Base-by-base conservation (phyloP, 2,888 invertebrate genomes). In the Abrostola tripartita region DNA sequence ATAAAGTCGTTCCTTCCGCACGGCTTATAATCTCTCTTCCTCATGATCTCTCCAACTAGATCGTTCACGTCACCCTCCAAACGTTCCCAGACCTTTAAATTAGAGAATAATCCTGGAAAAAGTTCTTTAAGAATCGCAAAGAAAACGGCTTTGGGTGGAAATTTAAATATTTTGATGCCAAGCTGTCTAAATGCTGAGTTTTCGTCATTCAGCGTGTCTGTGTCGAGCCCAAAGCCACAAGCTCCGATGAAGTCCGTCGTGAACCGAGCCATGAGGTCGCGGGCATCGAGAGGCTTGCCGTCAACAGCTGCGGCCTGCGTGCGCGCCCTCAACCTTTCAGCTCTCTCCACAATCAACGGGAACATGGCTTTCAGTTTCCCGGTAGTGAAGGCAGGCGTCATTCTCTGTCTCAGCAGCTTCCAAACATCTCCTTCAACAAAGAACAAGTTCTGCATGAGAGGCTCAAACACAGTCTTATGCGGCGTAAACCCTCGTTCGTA, bases 221-320 rank as follows among this genome's bases (percentile, higher is more conserved):
- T 72, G 42, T 87, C 83, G 4, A 88, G 77, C 0, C 88, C 88
- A 35, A 88, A 86, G 24, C 85, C 89, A 58, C 88, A 88, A 0
- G 85, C 85, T 5, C 87, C 89, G 5, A 88, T 88, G 40, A 88
- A 88, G 35, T 88, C 88, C 0, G 86, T 88, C 0, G 87, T 85
- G 56, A 82, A 88, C 8, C 86, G 74, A 0, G 87, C 87, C 88
- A 88, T 87, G 2, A 88, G 65, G 5, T 88, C 89, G 0, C 85
- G 69, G 0, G 72, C 81, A 52, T 88, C 81, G 7, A 68, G 77
- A 0, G 75, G 67, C 12, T 78, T 82, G 5, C 81, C 81, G 5
- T 51, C 65, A 0, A 68, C 61, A 0, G 65, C 68, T 8, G 61
- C 50, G 0, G 75, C 37, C 0, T 78, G 70, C 5, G 81, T 78